These are phyloP conservation scores for Drosophila merina DNA, from an alignment of 2,888 invertebrate genomes.

Conservation along the genomic window DNA sequence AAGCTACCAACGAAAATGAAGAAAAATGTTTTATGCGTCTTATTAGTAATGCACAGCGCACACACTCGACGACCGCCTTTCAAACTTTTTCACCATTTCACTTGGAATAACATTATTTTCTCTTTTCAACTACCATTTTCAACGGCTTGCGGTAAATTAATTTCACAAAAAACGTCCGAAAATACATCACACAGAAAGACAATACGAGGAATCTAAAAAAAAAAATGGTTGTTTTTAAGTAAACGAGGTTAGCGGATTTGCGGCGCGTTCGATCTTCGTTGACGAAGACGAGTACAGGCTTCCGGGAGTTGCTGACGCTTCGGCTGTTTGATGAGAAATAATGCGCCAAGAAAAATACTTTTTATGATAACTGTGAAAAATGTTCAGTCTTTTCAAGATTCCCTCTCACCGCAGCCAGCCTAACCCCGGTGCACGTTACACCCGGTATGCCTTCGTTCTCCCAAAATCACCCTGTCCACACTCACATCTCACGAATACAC, in stretches of 20 bases:
- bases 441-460: not conserved
- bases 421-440: not conserved
- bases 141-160: slow-evolving; percentile 14
- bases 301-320: slow-evolving; percentile 1
- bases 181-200: slow-evolving; percentile 47
- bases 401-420: too few species aligned
- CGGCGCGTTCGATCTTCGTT: not conserved
- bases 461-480: not conserved
- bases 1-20: slow-evolving; percentile 42
- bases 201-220: not conserved
- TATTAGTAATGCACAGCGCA: not conserved
- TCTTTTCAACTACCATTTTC: slow-evolving; percentile 8
- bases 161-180: slow-evolving; percentile 11
- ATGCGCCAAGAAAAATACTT: not conserved
- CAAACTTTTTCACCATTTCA: slow-evolving; percentile 4
- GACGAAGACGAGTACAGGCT: too few species aligned
- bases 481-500: too few species aligned
- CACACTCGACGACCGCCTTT: not conserved
- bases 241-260: slow-evolving; percentile 1
- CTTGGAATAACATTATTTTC: not conserved
- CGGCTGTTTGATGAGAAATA: slow-evolving; percentile 1
- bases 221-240: not conserved
- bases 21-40: slow-evolving; percentile 15
- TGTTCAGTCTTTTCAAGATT: too few species aligned
- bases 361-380: too few species aligned